Base-by-base conservation (phyloP, 2,113 vertebrate genomes). In the Poeciliopsis occidentalis region DNA sequence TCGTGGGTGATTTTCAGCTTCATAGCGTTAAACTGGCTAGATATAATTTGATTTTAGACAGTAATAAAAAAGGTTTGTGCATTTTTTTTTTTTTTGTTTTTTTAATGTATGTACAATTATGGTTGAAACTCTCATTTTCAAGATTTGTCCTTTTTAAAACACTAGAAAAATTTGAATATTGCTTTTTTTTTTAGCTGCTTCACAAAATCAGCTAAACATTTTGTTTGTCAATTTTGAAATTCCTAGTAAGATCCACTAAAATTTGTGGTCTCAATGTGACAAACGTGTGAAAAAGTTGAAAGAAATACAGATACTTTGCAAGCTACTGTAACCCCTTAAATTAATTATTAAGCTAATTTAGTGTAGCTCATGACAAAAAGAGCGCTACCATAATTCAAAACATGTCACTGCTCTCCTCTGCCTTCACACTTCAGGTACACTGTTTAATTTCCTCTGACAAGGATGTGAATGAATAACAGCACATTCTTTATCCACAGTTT, bases 361-460 rank as follows among this genome's bases (percentile, higher is more conserved):
- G 8, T 34, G 34, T 2, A 34, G 34, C 34, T 37, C 34, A 12
- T 30, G 19, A 30, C 22, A 32, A 54, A 6, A 22, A 10, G 32
- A 17, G 15, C 12, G 13, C 15, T 17, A 44, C 3, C 17, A 17
- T 15, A 44, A 44, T 44, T 44, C 13, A 1, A 4, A 31, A 31
- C 3, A 31, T 22, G 51, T 8, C 51, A 8, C 37, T 60, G 19
- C 78, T 74, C 30, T 51, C 8, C 41, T 72, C 61, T 67, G 54
- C 24, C 64, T 84, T 78, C 78, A 80, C 76, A 83, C 73, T 70
- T 75, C 75, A 85, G 22, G 71, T 72, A 4, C 37, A 12, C 54
- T 12, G 37, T 69, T 62, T 47, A 17, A 63, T 19, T 64, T 34
- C 71, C 34, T 6, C 57, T 73, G 66, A 71, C n/a, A 76, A 60